These are phyloP conservation scores for Lepidotrigona ventralis DNA, from an alignment of 1,140 invertebrate genomes.

Conservation along the genomic window DNA sequence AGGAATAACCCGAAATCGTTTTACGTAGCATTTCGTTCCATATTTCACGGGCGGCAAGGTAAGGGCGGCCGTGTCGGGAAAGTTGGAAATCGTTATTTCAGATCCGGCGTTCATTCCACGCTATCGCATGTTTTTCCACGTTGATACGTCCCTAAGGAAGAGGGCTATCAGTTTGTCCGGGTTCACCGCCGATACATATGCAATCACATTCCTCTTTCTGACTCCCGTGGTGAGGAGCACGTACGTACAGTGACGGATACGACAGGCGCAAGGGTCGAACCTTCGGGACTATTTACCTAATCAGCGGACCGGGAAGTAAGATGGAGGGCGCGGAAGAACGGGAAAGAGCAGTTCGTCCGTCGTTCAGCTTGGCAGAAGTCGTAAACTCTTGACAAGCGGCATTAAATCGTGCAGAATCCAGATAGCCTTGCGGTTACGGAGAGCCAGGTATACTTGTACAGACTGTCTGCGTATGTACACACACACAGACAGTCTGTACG, in stretches of 20 bases:
- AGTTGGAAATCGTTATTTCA: constrained; percentile 28
- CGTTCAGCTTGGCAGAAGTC: constrained; percentile 47
- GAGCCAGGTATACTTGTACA: background rate
- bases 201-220: constrained; percentile 37
- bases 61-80: constrained; percentile 9
- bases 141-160: constrained; percentile 45
- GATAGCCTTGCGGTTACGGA: constrained; percentile 52
- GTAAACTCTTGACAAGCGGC: constrained; percentile 59
- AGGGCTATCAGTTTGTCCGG: constrained; percentile 33
- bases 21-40: background rate
- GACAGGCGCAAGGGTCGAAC: constrained; percentile 32
- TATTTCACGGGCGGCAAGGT: constrained; percentile 1
- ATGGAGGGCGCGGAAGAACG: constrained; percentile 30
- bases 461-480: no score
- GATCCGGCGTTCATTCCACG: constrained; percentile 13
- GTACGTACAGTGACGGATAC: constrained; percentile 51
- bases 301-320: constrained; percentile 54
- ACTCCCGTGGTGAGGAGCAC: background rate
- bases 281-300: constrained; percentile 63
- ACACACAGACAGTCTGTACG: background rate
- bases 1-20: background rate
- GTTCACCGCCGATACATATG: constrained; percentile 40
- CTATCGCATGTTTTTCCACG: constrained; percentile 26
- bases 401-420: constrained; percentile 60
- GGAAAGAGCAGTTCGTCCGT: constrained; percentile 48